Evolutionary conservation across 1,140 invertebrate genomes (phyloP).

Genomic region (Pachyrhynchus sulphureomaculatus): DNA sequence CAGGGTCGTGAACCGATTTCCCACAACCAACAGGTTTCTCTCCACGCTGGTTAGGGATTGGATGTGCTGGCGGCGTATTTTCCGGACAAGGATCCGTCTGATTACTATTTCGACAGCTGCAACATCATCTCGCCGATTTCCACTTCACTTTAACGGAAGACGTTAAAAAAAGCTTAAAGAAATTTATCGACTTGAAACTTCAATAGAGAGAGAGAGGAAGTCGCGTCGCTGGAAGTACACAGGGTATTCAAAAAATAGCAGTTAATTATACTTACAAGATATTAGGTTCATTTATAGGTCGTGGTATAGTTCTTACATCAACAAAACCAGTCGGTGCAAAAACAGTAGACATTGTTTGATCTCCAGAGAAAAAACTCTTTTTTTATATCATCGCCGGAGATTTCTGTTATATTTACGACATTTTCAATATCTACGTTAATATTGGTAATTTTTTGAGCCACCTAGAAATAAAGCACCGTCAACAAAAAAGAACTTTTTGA

Average conservation of each 20-base stretch:
- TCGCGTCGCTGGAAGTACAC: background rate
- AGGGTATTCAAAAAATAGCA: background rate
- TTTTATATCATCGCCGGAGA: conserved; percentile 25
- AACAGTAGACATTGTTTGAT: conserved; percentile 30
- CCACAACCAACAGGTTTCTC: no score
- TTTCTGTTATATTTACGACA: conserved; percentile 41
- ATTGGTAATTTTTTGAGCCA: conserved; percentile 41
- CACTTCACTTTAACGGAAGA: no score
- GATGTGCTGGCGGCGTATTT: no score
- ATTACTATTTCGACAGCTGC: no score
- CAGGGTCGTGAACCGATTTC: no score
- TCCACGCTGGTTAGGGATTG: no score
- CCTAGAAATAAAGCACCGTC: background rate
- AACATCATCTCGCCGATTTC: no score
- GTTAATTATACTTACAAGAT: conserved; percentile 29
- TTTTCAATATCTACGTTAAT: conserved; percentile 46
- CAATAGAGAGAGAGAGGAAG: no score
- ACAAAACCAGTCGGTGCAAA: conserved; percentile 47
- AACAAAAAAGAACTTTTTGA: background rate
- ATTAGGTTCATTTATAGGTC: conserved; percentile 12
- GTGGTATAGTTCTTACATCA: conserved; percentile 33
- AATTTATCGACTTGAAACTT: no score
- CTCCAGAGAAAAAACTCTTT: conserved; percentile 19
- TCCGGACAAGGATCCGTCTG: no score
- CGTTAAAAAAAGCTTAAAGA: no score